These are phyloP conservation scores for Melanaphis sacchari DNA, from an alignment of 1,140 invertebrate genomes.

Conservation along the genomic window DNA sequence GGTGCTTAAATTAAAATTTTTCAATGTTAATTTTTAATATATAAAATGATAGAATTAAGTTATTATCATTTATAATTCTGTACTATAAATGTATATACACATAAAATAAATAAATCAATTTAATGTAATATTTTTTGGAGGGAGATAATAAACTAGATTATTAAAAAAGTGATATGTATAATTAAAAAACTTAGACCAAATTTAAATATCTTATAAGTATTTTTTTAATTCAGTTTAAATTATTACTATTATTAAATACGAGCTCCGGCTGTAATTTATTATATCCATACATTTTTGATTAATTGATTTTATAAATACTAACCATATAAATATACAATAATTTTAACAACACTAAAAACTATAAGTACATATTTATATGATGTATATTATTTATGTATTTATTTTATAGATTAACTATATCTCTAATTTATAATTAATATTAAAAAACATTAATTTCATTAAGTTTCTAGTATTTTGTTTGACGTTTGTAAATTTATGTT, in stretches of 20 bases:
- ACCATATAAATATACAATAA: not conserved
- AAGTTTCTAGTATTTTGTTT: not conserved
- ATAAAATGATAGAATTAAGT: not conserved
- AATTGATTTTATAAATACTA: not conserved
- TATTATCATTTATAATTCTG: not conserved
- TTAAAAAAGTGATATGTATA: not conserved
- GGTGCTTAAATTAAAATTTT: not conserved
- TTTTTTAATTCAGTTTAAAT: not conserved
- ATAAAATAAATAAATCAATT: not conserved
- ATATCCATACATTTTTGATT: not conserved
- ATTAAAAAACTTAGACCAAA: not conserved
- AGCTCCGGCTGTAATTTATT: not conserved
- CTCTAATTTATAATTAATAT: not conserved
- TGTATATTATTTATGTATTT: not conserved
- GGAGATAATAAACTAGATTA: not conserved
- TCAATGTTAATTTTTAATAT: not conserved
- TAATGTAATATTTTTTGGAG: not conserved
- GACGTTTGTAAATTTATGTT: not conserved
- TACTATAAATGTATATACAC: not conserved
- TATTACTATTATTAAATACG: not conserved
- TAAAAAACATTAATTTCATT: not conserved
- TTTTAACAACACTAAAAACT: not conserved
- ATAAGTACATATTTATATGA: too few species aligned
- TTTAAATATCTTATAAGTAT: not conserved
- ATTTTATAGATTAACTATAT: not conserved